Evolutionary conservation across 2,888 invertebrate genomes (phyloP), one percentile per base, ranked within the genome.

Genomic region (Diachrysia chrysitis): DNA sequence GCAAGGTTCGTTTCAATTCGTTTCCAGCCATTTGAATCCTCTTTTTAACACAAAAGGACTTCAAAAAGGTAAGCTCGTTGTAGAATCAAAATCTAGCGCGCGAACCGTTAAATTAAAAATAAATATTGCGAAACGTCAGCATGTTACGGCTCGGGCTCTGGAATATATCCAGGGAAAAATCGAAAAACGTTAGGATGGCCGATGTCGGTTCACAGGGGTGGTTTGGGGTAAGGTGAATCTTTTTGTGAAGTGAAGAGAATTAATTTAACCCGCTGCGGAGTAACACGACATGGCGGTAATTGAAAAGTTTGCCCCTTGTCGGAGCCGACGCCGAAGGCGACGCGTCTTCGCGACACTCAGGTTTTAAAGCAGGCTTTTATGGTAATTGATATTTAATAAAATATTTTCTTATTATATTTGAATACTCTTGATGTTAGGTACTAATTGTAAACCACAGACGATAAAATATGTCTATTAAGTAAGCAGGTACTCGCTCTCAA

Each of bases 201-300:
- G 90, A 86, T 89, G 92, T 88, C 89, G 90, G 89, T 89, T 90
- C 90, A 84, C 90, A 88, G 85, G 89, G 89, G 83, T 85, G 89
- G 85, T 79, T 85, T 84, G 88, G 88, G 87, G 93, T 89, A 92
- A 93, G 93, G 92, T 92, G 93, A 94, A 95, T 95, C 94, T 95
- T 95, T 95, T 95, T 95, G 95, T 95, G 94, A 95, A 95, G 93
- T 93, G 93, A 92, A 94, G 94, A 90, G 95, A 95, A 94, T 95
- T 95, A 95, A 95, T 95, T 95, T 95, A 94, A 95, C 95, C 95
- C 94, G 95, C 95, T 95, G 95, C 95, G 94, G 95, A 95, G 95
- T 94, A 92, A 93, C 95, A 94, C 94, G 95, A 93, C 95, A 93
- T 89, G 88, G 90, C 92, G 90, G 94, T 95, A 95, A 95, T 95